These are phyloP conservation scores for Crocuta crocuta DNA, from an alignment of 2,113 vertebrate species.

Conservation along the genomic window DNA sequence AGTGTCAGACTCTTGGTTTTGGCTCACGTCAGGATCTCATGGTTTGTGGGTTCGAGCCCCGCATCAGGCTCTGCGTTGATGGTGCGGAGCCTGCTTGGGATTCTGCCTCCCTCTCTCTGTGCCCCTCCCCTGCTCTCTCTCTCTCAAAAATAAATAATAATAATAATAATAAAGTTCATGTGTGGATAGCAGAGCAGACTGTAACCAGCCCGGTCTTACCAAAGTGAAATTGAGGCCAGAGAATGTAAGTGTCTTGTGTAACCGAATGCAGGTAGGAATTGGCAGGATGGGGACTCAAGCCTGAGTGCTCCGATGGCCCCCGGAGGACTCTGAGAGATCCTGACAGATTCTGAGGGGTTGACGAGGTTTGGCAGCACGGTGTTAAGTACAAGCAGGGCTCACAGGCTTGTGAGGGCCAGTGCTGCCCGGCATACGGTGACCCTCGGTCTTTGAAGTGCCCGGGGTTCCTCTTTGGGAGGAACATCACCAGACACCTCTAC, in stretches of 20 bases:
- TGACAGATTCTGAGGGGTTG: neutral
- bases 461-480: neutral
- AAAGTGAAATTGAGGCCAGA: neutral
- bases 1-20: no score
- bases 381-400: neutral
- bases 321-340: no score
- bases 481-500: neutral
- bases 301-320: no score
- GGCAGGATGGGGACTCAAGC: neutral
- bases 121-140: no score
- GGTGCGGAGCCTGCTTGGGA: no score
- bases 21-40: no score
- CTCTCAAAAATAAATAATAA: no score
- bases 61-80: no score
- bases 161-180: neutral
- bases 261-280: neutral
- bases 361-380: neutral
- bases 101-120: no score
- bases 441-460: neutral
- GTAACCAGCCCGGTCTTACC: neutral
- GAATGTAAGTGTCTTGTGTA: neutral
- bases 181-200: neutral
- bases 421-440: accelerated
- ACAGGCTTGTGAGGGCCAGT: accelerated
- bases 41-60: no score